Evolutionary conservation across 2,113 vertebrate species (phyloP), one percentile per base, ranked within the genome.

Genomic region (Todiramphus chloris): DNA sequence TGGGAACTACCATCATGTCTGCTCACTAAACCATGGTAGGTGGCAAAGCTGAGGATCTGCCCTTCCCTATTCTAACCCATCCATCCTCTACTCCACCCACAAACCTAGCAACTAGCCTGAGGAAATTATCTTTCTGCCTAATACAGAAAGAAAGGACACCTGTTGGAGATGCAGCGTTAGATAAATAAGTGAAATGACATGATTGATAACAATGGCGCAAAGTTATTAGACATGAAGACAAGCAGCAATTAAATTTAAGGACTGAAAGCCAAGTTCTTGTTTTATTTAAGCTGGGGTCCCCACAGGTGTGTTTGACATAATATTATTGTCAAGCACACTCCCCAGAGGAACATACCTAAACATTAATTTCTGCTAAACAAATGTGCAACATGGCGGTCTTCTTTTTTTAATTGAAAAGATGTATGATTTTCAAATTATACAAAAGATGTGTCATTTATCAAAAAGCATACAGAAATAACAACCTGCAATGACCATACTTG

Each of bases 101-200:
- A 94, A 87, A 63, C 23, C 25, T n/a, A 86, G 33, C 33, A 64
- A 89, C 48, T 89, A 87, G 91, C 89, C 94, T 43, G 50, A 92
- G 74, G 67, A 91, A 79, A 92, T 73, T 87, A 94, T 13, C 59
- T 66, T 88, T 83, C 67, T 87, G 63, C 25, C 62, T 77, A 62
- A 85, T 14, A 39, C 2, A 87, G 58, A 84, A 83, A 76, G 58
- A 48, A 93, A 30, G 76, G 86, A 16, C 91, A 96, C 77, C 94
- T 96, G 83, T 48, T 80, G 55, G 66, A 89, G 81, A 94, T 76
- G 59, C 86, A 87, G 31, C 62, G 39, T 53, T 63, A 87, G 89
- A 95, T 79, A 94, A 92, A 82, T 81, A 91, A 20, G 60, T 70
- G 83, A 84, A 95, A 82, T 87, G 73, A 94, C 89, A 93, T 74